phyloP scores from a whole-genome alignment of 2,888 invertebrate genomes.

The Xanthia togata region DNA sequence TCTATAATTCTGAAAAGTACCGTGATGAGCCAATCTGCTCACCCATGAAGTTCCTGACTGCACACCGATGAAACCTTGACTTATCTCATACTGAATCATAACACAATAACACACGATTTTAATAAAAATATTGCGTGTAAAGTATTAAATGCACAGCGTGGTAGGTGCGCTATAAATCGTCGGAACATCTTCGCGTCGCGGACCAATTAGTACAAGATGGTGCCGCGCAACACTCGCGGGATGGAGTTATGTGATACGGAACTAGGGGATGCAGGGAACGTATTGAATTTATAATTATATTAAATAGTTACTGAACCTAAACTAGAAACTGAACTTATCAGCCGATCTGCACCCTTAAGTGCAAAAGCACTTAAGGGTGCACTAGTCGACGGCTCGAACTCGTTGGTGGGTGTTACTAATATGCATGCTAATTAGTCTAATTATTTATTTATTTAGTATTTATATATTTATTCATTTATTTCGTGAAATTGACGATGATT shows the following conservation, averaged over 20 bases:
- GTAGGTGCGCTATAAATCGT: constrained; percentile 86
- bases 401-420: no score
- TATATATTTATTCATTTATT: no score
- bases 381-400: no score
- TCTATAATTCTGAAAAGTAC: neutral
- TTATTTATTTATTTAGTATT: no score
- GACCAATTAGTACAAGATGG: constrained; percentile 90
- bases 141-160: constrained; percentile 70
- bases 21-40: neutral
- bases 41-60: neutral
- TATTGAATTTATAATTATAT: neutral
- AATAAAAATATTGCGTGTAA: constrained; percentile 56
- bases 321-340: no score
- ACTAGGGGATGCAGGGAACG: constrained; percentile 33
- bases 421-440: no score
- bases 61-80: neutral
- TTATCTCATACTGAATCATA: neutral
- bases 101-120: constrained; percentile 55
- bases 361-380: no score
- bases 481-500: no score
- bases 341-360: no score
- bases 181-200: constrained; percentile 86
- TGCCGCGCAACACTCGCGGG: constrained; percentile 80
- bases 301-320: neutral
- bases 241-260: constrained; percentile 64